Evolutionary conservation across 2,888 invertebrate genomes (phyloP), one percentile per base, ranked within the genome.

Genomic region (Dichetophora obliterata): DNA sequence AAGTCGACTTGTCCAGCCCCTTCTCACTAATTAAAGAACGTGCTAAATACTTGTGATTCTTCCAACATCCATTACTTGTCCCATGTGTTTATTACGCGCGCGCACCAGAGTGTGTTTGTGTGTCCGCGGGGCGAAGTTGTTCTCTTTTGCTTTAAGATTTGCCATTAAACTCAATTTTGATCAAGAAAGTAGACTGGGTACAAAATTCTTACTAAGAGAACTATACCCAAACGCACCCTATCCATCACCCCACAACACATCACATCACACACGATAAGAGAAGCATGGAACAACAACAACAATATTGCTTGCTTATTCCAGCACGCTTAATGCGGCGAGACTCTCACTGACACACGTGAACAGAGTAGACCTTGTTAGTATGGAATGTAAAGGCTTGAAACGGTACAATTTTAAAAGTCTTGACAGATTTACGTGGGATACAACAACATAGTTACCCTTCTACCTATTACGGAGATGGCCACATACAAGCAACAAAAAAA

Each of bases 11-110:
- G 37, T 11, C 37, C 71, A 66, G 66, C 37, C 71, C 54, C 27
- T 37, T 37, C 8, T 37, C 8, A 57, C 22, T 34, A 66, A 16
- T 19, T 19, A 65, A 52, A 73, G 76, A 78, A 78, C 76, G 77
- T 77, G 78, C 71, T 70, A 74, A 75, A 75, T 80, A 65, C 70
- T 65, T 50, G 69, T 69, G 69, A 48, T 66, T 75, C 65, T 70
- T 72, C 37, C 66, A 72, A 72, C 66, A 68, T 57, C 11, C 34
- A 71, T 66, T 76, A 68, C 72, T 76, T 76, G 72, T 59, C 76
- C 37, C 72, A 19, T 68, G 66, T 71, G 76, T 59, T 57, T 8
- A 65, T 59, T 22, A 14, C 37, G 50, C 68, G 77, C 57, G 65
- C 52, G 74, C 48, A 14, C 16, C 37, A 24, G 27, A 27, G 69